phyloP scores from a whole-genome alignment of 1,140 invertebrate genomes.

The Drosophila ficusphila region DNA sequence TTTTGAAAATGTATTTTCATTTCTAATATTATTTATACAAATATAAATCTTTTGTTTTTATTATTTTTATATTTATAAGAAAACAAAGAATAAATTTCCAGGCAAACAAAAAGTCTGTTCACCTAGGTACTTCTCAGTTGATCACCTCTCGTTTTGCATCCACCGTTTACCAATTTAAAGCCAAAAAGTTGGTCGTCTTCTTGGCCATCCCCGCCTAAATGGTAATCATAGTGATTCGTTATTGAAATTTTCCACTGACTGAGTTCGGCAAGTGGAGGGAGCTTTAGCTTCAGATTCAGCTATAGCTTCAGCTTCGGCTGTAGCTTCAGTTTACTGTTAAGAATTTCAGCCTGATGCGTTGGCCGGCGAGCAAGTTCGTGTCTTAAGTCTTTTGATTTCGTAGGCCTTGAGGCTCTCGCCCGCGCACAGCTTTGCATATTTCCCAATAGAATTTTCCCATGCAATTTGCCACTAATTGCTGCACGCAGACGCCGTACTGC shows the following conservation, averaged over 20 bases:
- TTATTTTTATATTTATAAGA: too few species aligned
- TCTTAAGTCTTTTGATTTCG: conserved; percentile 66
- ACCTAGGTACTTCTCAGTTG: not conserved
- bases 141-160: not conserved
- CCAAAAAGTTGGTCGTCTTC: conserved; percentile 10
- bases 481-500: conserved; percentile 57
- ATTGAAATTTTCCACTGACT: conserved; percentile 70
- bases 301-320: not conserved
- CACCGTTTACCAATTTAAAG: conserved; percentile 3
- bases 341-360: conserved; percentile 55
- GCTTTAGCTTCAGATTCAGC: not conserved
- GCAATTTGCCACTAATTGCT: conserved; percentile 79
- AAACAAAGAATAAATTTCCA: too few species aligned
- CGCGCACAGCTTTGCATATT: conserved; percentile 67
- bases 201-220: conserved; percentile 50
- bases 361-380: conserved; percentile 59
- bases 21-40: too few species aligned
- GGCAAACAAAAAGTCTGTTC: too few species aligned
- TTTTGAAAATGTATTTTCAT: too few species aligned
- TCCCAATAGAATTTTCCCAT: conserved; percentile 75
- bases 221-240: conserved; percentile 80
- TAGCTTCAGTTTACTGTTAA: conserved; percentile 64
- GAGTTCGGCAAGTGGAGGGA: conserved; percentile 38
- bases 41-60: too few species aligned
- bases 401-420: conserved; percentile 46